Percentiles rank a stretch among this genome's conserved stretches.
Conservation (phyloP, 1,140 invertebrate genomes). For the Dolichoris vasculosae region DNA sequence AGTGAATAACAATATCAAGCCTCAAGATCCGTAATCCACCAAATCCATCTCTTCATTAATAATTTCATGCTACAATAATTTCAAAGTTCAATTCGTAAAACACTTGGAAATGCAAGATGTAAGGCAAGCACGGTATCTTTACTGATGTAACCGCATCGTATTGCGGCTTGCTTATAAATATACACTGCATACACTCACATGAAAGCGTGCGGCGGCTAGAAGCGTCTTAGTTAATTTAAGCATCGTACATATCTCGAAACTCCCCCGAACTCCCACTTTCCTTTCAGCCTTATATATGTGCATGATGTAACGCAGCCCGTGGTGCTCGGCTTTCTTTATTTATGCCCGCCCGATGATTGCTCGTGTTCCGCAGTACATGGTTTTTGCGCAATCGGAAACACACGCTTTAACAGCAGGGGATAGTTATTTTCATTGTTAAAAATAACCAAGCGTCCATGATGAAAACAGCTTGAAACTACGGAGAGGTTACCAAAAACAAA, state of each 20-base stretch:
- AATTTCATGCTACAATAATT: neutral
- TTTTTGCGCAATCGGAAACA: neutral
- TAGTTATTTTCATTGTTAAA: conserved; percentile 11
- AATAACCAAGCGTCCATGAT: neutral
- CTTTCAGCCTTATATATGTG: neutral
- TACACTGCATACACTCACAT: neutral
- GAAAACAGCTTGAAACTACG: neutral
- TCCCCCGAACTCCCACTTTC: conserved; percentile 1
- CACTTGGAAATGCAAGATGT: neutral
- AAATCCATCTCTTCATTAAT: neutral
- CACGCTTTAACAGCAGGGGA: neutral
- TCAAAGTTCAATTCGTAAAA: neutral
- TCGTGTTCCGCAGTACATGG: conserved; percentile 7
- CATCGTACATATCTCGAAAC: neutral
- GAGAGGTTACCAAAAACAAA: neutral
- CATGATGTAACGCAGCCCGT: neutral
- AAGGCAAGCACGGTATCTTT: neutral
- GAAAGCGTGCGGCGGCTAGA: conserved; percentile 2
- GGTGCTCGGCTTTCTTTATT: conserved; percentile 38
- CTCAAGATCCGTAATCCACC: neutral
- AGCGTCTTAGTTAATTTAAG: neutral
- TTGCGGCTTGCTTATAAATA: neutral
- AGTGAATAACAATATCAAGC: neutral
- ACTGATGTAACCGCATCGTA: conserved; percentile 20
- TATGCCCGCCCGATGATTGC: conserved; percentile 10